Percentiles rank a stretch among this genome's conserved stretches.
These are phyloP conservation scores for Dastarcus helophoroides DNA, from an alignment of 2,888 invertebrate species.

Conservation along the genomic window DNA sequence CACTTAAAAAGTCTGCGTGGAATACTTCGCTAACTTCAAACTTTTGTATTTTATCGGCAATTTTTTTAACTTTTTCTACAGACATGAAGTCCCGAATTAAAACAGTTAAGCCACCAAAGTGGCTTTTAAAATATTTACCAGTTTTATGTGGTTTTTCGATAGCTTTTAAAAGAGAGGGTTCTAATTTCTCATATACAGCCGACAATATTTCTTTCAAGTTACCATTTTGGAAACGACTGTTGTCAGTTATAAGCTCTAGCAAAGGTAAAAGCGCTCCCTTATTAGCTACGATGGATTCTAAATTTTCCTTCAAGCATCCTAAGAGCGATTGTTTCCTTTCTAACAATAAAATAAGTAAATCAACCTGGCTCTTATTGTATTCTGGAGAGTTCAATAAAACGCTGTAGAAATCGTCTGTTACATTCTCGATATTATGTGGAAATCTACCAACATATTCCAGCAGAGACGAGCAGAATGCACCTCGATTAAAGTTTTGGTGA, in stretches of 20 bases:
- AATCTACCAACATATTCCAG: conserved; percentile 2
- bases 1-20: conserved; percentile 45
- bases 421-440: conserved; percentile 1
- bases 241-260: conserved; percentile 6
- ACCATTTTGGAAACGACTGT: no score
- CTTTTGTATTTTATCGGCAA: conserved; percentile 49
- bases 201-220: conserved; percentile 37
- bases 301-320: conserved; percentile 38
- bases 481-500: no score
- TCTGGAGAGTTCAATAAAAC: no score
- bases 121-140: conserved; percentile 50
- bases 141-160: conserved; percentile 60
- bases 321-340: conserved; percentile 42
- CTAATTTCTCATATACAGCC: conserved; percentile 47
- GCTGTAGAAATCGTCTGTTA: no score
- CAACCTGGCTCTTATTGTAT: no score
- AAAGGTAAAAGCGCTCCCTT: conserved; percentile 51
- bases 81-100: conserved; percentile 51
- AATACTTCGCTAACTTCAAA: conserved; percentile 49
- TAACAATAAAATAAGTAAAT: conserved; percentile 47
- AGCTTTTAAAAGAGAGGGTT: conserved; percentile 49
- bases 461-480: conserved; percentile 4
- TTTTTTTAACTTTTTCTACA: conserved; percentile 42
- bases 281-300: conserved; percentile 42
- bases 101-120: conserved; percentile 45